Base-by-base conservation (phyloP, 2,113 vertebrate genomes). In the Hemiscyllium ocellatum region DNA sequence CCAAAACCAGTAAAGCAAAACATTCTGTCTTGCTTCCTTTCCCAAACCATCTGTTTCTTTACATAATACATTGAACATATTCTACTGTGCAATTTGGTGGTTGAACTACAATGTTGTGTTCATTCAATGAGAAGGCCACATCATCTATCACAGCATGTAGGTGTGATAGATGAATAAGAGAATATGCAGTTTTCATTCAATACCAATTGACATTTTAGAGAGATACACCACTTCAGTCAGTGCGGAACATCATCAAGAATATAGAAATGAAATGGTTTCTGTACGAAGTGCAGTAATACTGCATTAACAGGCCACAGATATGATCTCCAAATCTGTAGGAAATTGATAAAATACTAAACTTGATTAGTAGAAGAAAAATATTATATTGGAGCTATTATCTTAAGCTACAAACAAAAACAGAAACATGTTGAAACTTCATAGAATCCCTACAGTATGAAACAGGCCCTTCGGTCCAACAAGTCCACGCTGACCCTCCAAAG, bases 31-130 rank as follows among this genome's bases (percentile, higher is more conserved):
- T 24, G 20, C 10, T 42, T 69, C 66, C 93, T 70, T 94, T 47
- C 91, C 65, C 91, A 94, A 94, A 94, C 37, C 91, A 94, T 69
- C 65, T 69, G n/a, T 37, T 94, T 42, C 37, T 94, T 94, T 42
- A 94, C 91, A 94, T 94, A 69, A 94, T 69, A 69, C 65, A 66
- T n/a, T 94, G 65, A 94, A 94, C 91, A 70, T 37, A 94, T 69
- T 47, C 66, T 65, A 65, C 33, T 66, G 29, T 37, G 29, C 24
- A 94, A 66, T 42, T 7, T 68, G n/a, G 47, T 69, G 61, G n/a
- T 69, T 94, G 42, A 33, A 26, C 66, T 70, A 20, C 42, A 15
- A 69, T 42, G 19, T 69, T 42, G 20, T 94, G 66, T 42, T 24
- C 66, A 42, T 94, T 22, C 91, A 94, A 94, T 70, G 37, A 69